These are phyloP conservation scores for Microhierax caerulescens DNA, from an alignment of 2,797 vertebrate genomes.

Conservation along the genomic window DNA sequence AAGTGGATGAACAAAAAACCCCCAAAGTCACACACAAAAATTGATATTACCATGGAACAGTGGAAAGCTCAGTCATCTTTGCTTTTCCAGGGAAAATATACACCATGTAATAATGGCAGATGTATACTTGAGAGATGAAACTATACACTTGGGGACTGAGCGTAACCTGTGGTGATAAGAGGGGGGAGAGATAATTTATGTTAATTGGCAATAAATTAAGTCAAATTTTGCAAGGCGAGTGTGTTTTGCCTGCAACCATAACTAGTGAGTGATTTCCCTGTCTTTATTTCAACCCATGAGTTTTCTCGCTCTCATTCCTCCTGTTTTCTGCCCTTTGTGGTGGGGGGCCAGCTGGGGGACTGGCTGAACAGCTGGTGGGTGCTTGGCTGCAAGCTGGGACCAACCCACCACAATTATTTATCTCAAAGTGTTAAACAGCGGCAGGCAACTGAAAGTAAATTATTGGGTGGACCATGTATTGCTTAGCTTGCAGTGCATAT, in stretches of 20 bases:
- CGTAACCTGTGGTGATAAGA: background rate
- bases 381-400: background rate
- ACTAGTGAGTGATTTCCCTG: background rate
- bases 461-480: background rate
- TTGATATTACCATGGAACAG: background rate
- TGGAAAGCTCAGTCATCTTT: background rate
- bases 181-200: background rate
- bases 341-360: rapidly evolving
- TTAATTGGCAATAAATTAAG: background rate
- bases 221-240: background rate
- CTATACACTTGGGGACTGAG: background rate
- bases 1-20: background rate
- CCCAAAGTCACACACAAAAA: background rate
- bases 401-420: background rate
- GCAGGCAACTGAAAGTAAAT: background rate
- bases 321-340: rapidly evolving
- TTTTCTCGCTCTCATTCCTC: background rate
- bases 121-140: background rate
- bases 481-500: background rate
- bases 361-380: background rate
- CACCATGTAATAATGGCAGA: background rate
- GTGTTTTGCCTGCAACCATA: background rate
- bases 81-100: background rate
- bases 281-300: background rate
- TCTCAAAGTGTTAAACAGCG: background rate